Evolutionary conservation across 1,140 invertebrate genomes (phyloP).

Genomic region (Orius insidiosus): DNA sequence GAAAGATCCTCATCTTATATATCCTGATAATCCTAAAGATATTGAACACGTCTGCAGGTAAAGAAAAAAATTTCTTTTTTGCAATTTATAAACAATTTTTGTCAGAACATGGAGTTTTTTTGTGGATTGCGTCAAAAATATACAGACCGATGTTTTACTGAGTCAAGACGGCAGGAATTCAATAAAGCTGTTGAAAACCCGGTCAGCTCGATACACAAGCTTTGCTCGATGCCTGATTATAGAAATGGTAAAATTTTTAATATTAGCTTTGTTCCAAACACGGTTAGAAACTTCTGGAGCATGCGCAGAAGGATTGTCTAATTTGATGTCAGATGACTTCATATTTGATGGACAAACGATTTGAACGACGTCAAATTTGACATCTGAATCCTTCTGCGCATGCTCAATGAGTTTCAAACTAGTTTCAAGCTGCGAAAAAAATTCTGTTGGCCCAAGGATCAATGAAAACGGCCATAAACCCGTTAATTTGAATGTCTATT

Average conservation of each 20-base stretch:
- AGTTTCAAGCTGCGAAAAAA: too few species aligned
- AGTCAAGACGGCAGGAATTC: conserved; percentile 32
- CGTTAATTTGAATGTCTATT: too few species aligned
- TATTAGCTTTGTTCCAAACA: too few species aligned
- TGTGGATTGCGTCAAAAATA: conserved; percentile 37
- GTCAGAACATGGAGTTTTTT: conserved; percentile 35
- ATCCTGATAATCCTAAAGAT: conserved; percentile 39
- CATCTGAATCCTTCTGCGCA: too few species aligned
- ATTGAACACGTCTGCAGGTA: conserved; percentile 37
- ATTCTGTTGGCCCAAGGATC: too few species aligned
- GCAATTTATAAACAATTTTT: conserved; percentile 4
- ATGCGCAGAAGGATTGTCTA: too few species aligned
- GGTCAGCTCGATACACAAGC: conserved; percentile 37
- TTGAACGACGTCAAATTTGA: too few species aligned
- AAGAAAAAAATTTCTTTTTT: not conserved
- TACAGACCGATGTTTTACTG: conserved; percentile 37
- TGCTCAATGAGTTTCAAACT: too few species aligned
- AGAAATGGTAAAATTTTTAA: conserved; percentile 30
- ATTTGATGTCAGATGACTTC: too few species aligned
- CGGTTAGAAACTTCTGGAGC: too few species aligned
- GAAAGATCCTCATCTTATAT: conserved; percentile 36
- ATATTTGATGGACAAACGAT: too few species aligned
- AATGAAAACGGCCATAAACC: too few species aligned
- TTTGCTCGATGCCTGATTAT: conserved; percentile 36
- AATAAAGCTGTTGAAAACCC: conserved; percentile 38